These are phyloP conservation scores for Hippocampus kuda DNA, from an alignment of 2,797 vertebrate species.

Conservation along the genomic window DNA sequence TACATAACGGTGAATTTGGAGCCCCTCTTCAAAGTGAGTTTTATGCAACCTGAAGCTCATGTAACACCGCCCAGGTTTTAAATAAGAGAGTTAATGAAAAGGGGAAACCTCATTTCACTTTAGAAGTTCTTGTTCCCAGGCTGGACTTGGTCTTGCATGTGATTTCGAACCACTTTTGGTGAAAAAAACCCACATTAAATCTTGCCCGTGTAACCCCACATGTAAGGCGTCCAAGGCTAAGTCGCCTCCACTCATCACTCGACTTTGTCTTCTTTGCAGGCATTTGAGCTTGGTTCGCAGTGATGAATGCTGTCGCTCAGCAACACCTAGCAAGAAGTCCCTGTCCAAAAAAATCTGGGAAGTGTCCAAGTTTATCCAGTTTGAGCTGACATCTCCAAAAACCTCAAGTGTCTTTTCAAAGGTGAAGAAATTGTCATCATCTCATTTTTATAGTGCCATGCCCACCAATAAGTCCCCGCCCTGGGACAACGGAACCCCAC, in stretches of 20 bases:
- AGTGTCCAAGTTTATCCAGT: constrained; percentile 24
- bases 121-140: background rate
- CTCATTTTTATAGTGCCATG: constrained; percentile 40
- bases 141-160: background rate
- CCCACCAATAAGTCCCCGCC: constrained; percentile 66
- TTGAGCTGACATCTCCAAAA: constrained; percentile 42
- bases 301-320: constrained; percentile 30
- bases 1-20: background rate
- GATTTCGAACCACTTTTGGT: background rate
- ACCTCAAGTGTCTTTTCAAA: constrained; percentile 1
- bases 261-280: constrained; percentile 2
- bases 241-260: background rate
- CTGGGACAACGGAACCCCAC: constrained; percentile 57
- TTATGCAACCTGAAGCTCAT: background rate
- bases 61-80: background rate
- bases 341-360: constrained; percentile 6
- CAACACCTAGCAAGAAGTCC: constrained; percentile 27
- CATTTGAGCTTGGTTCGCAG: constrained; percentile 22
- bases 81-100: background rate
- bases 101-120: background rate
- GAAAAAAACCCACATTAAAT: background rate
- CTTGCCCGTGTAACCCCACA: background rate
- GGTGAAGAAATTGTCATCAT: background rate
- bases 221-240: background rate
- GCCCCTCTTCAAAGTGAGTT: too few relatives aligned